phyloP scores from a whole-genome alignment of 2,797 vertebrate genomes.

The Neosilurus hyrtlii region DNA sequence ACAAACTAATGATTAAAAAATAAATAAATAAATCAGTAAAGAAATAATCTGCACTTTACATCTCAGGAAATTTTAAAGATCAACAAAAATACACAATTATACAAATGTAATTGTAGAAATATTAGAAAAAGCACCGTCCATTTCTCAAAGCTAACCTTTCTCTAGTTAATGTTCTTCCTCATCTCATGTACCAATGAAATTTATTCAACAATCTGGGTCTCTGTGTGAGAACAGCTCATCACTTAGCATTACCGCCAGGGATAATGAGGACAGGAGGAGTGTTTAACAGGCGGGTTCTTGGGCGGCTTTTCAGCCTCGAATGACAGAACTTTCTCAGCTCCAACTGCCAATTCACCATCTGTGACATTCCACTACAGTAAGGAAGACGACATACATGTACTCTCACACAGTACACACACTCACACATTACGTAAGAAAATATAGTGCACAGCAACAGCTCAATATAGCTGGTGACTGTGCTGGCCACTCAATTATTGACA shows the following conservation, averaged over 20 bases:
- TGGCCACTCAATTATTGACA: too few relatives aligned
- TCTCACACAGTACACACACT: neutral
- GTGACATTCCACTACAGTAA: neutral
- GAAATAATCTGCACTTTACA: neutral
- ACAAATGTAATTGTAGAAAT: neutral
- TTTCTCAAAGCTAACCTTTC: neutral
- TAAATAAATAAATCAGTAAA: too few relatives aligned
- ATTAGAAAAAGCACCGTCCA: neutral
- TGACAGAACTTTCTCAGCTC: neutral
- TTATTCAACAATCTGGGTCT: neutral
- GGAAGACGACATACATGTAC: neutral
- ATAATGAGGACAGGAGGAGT: neutral
- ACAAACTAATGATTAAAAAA: too few relatives aligned
- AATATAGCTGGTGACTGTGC: too few relatives aligned
- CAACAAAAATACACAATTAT: neutral
- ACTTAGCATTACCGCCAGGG: neutral
- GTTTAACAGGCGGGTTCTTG: conserved; percentile 10
- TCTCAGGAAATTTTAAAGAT: neutral
- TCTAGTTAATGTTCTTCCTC: neutral
- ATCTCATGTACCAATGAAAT: neutral
- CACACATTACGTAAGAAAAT: neutral
- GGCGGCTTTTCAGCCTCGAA: conserved; percentile 7
- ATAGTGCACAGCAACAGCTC: neutral
- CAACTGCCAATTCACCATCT: conserved; percentile 9
- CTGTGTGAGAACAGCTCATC: neutral